A percentile compares a stretch with the other conserved stretches of the same genome.
Conservation (phyloP, 1,140 invertebrate species). For the Halictus rubicundus region DNA sequence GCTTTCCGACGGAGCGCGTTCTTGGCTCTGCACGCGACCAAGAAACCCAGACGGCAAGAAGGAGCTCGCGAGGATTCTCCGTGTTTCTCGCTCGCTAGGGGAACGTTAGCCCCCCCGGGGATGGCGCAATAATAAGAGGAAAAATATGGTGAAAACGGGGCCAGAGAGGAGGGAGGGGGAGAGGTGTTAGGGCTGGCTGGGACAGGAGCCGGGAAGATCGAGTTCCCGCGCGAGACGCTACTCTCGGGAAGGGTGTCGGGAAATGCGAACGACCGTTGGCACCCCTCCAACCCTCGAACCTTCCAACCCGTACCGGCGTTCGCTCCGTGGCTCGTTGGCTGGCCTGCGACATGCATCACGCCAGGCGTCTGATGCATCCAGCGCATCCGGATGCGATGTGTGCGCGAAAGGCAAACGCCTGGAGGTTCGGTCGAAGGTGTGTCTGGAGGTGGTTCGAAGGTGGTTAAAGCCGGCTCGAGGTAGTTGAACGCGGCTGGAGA, state of each 20-base stretch:
- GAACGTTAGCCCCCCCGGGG: not conserved
- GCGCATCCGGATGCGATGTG: slow-evolving; percentile 61
- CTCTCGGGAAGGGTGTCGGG: slow-evolving; percentile 43
- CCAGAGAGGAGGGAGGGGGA: too few species aligned
- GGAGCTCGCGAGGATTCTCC: not conserved
- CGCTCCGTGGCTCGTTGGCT: not conserved
- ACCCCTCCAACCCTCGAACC: slow-evolving; percentile 53
- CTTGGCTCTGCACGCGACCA: not conserved
- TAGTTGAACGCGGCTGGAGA: slow-evolving; percentile 35
- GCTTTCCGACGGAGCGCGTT: not conserved
- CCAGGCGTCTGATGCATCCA: slow-evolving; percentile 67
- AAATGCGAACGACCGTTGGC: slow-evolving; percentile 66
- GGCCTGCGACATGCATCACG: slow-evolving; percentile 67
- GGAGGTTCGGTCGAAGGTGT: slow-evolving; percentile 9
- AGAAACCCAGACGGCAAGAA: not conserved
- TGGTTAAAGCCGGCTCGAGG: slow-evolving; percentile 18
- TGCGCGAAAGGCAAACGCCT: slow-evolving; percentile 52
- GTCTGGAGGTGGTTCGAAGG: slow-evolving; percentile 10
- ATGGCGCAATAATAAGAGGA: not conserved
- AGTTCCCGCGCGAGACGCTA: slow-evolving; percentile 30
- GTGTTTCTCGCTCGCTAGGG: not conserved
- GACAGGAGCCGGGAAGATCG: slow-evolving; percentile 24
- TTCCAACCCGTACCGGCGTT: not conserved
- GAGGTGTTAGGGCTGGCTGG: not conserved
- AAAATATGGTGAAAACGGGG: not conserved